Evolutionary conservation across 2,113 vertebrate species (phyloP), one percentile per base, ranked within the genome.

Genomic region (Hipposideros armiger): DNA sequence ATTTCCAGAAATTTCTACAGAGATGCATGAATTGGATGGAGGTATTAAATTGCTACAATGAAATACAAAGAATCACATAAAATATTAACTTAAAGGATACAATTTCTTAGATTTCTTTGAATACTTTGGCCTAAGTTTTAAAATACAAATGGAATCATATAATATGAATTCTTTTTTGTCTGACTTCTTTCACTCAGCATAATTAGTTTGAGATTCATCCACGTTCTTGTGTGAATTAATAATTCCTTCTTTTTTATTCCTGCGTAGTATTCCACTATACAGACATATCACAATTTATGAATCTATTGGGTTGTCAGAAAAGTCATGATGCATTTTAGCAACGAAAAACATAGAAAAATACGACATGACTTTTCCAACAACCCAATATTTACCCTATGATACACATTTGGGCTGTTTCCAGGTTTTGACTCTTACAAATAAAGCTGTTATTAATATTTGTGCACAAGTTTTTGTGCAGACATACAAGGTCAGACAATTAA

Each of bases 1-100:
- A 84, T 80, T 91, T 92, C 40, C 56, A 93, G 50, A 70, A 97
- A 97, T 74, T 73, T 84, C 15, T 73, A 74, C 50, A 56, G 72
- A 93, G 58, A 64, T 88, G 24, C 64, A 93, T 54, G 10, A 95
- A 77, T 42, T 72, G 66, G 16, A 92, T 11, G 74, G 45, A 69
- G 7, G 3, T 56, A 19, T 54, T n/a, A 91, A 80, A 47, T 47
- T 72, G 36, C 22, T 64, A 70, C 78, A 80, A 91, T 54, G 24
- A 77, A 64, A 80, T 66, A 87, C 5, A 76, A 86, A 36, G 7
- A 87, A 50, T 47, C 58, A 95, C 32, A 86, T 86, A 81, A 64
- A 94, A 72, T 52, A 85, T n/a, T 81, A 89, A 94, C 45, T 77
- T 96, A 87, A 78, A 60, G 9, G 5, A 85, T 73, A 62, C 2